These are phyloP conservation scores for Pollenia labialis DNA, from an alignment of 2,888 invertebrate genomes.

Conservation along the genomic window DNA sequence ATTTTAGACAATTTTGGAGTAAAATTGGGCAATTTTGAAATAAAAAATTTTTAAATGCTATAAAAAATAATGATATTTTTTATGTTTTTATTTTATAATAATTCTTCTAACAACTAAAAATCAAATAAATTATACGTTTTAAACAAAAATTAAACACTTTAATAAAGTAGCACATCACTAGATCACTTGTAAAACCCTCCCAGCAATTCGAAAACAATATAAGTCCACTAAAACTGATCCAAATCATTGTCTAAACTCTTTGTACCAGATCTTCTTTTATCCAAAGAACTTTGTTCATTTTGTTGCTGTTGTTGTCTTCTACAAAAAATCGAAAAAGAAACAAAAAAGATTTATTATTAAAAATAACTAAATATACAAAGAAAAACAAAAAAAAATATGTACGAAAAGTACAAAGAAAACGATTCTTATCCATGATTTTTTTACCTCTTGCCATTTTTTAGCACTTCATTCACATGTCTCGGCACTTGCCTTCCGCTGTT, in stretches of 20 bases:
- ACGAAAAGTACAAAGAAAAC: constrained; percentile 10
- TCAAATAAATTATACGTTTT: constrained; percentile 47
- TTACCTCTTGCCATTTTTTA: constrained; percentile 51
- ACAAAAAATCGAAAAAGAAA: constrained; percentile 6
- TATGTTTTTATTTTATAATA: constrained; percentile 40
- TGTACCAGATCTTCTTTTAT: constrained; percentile 63
- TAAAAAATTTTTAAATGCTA: too few relatives aligned
- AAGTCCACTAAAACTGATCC: constrained; percentile 63
- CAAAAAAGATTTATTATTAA: constrained; percentile 14
- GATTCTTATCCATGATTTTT: constrained; percentile 9
- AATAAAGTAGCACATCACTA: constrained; percentile 53
- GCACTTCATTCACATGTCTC: constrained; percentile 59
- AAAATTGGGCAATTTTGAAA: too few relatives aligned
- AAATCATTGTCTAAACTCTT: constrained; percentile 58
- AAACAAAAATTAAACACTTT: constrained; percentile 37
- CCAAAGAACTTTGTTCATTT: constrained; percentile 35
- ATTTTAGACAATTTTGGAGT: too few relatives aligned
- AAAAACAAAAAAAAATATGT: neutral
- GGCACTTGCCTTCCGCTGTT: constrained; percentile 38
- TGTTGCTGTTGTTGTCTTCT: constrained; percentile 56
- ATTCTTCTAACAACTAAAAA: constrained; percentile 52
- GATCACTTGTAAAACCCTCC: constrained; percentile 29
- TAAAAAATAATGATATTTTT: too few relatives aligned
- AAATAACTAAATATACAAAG: constrained; percentile 18
- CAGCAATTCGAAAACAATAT: neutral